A percentile compares a stretch with the other conserved stretches of the same genome.
Evolutionary conservation across 2,888 invertebrate species (phyloP).

Genomic region (Sarcophaga rosellei): DNA sequence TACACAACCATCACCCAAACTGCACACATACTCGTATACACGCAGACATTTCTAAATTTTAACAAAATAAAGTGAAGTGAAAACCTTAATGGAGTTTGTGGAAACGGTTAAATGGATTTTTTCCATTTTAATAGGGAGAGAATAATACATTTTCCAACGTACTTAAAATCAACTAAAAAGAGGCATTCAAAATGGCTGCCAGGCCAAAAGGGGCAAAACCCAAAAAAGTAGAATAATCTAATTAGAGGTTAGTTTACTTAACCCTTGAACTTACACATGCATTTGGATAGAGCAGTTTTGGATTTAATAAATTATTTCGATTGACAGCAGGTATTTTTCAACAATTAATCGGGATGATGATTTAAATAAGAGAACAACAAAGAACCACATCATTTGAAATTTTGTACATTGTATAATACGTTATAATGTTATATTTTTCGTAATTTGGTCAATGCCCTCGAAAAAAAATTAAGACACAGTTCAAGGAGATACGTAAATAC

Average conservation of each 20-base stretch:
- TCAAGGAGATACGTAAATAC: too few species aligned
- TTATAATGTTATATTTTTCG: too few species aligned
- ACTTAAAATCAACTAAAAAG: constrained; percentile 45
- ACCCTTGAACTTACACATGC: background rate
- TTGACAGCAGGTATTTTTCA: too few species aligned
- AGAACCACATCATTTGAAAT: too few species aligned
- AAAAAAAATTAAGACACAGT: too few species aligned
- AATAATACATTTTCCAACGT: constrained; percentile 34
- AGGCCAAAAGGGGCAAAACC: background rate
- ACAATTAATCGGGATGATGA: too few species aligned
- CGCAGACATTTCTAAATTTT: background rate
- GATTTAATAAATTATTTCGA: too few species aligned
- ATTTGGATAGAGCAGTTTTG: too few species aligned
- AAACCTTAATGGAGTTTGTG: constrained; percentile 61
- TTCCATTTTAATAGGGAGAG: constrained; percentile 1
- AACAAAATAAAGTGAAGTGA: constrained; percentile 28
- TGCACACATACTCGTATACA: background rate
- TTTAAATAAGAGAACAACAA: too few species aligned
- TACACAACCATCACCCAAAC: background rate
- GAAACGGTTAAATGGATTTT: constrained; percentile 66
- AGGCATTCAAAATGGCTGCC: background rate
- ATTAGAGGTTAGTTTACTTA: constrained; percentile 66
- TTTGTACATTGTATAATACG: too few species aligned
- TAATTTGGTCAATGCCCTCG: too few species aligned
- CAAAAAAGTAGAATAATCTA: constrained; percentile 63